These are phyloP conservation scores for Agapostemon virescens DNA, from an alignment of 2,888 invertebrate genomes.

Conservation along the genomic window DNA sequence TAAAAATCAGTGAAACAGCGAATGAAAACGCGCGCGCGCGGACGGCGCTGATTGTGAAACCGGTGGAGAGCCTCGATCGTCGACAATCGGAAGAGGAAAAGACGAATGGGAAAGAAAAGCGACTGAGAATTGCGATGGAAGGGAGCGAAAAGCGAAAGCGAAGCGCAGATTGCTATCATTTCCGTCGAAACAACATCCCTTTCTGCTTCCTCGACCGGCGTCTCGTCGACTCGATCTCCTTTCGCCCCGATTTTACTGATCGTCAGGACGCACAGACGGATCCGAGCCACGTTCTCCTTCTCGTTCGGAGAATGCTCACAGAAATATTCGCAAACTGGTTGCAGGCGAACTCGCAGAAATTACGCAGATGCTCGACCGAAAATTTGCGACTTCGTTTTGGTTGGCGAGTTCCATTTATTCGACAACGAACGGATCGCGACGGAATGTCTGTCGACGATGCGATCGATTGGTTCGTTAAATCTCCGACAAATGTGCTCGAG, in stretches of 20 bases:
- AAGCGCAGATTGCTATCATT: not conserved
- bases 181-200: not conserved
- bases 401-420: not conserved
- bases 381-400: not conserved
- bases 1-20: not conserved
- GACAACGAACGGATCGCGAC: not conserved
- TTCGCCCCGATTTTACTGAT: not conserved
- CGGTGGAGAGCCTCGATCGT: not conserved
- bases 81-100: not conserved
- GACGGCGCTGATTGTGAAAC: not conserved
- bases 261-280: not conserved
- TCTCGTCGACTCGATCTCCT: conserved; percentile 2
- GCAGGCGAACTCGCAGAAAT: no score
- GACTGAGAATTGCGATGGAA: not conserved
- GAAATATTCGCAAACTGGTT: no score
- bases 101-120: not conserved
- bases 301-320: not conserved
- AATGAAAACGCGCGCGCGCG: not conserved
- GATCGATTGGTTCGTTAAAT: not conserved
- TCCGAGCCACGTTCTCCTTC: not conserved
- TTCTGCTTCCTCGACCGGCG: not conserved
- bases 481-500: no score
- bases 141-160: not conserved
- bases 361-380: no score
- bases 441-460: not conserved